Evolutionary conservation across 2,113 vertebrate genomes (phyloP), one percentile per base, ranked within the genome.

Genomic region (Chaenogobius annularis): DNA sequence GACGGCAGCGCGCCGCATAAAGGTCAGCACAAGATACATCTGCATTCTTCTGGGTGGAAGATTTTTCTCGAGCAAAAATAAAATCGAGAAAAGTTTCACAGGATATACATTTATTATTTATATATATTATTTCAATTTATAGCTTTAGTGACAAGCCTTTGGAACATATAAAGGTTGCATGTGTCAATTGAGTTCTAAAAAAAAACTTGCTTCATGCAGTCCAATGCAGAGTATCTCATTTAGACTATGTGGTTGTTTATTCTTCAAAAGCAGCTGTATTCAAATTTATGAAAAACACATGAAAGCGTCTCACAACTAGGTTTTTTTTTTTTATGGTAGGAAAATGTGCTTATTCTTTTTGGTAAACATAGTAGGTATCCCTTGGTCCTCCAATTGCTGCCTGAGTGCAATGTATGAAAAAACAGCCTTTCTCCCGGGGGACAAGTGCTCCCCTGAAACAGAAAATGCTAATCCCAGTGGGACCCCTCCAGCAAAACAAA

Each of bases 391-490:
- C 23, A 17, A 61, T 26, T 40, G 17, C 35, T 43, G 31, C 19
- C 35, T 19, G 35, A 40, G 59, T 40, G 17, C 59, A 63, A 20
- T 40, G n/a, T 40, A 40, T 40, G 8, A 17, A 40, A 63, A 63
- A 63, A 43, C 35, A 43, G 17, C 10, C 3, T 40, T 37, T 63
- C 3, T n/a, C 35, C 19, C 19, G 17, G n/a, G 61, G 61, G 31
- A 40, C 35, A 11, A 43, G 61, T 19, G 61, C 37, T 63, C 61
- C 61, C 61, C 17, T 63, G 61, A 63, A 63, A 63, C 17, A 20
- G 9, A 40, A 37, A 40, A 40, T 63, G 35, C 35, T 40, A 63
- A 20, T 63, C 61, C 35, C 61, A 63, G 35, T 40, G 61, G 61
- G 61, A 40, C 31, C n/a, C 61, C 58, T 61, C 58, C 1, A 14